Conservation (phyloP, 1,140 invertebrate species). For the Maconellicoccus hirsutus region DNA sequence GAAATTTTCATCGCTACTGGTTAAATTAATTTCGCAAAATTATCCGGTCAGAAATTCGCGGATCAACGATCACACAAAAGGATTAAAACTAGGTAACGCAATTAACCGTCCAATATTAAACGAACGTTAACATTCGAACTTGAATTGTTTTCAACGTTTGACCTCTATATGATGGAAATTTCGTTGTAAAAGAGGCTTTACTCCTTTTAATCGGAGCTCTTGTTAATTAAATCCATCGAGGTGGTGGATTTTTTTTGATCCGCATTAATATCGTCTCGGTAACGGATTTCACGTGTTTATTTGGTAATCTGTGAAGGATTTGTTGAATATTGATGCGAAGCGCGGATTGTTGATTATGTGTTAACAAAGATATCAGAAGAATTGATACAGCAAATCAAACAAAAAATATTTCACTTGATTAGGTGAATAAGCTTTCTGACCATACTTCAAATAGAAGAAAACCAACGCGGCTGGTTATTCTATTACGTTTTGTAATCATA, state of each 20-base stretch:
- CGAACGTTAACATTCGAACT: constrained; percentile 8
- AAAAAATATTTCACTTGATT: too few relatives aligned
- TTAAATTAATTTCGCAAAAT: constrained; percentile 19
- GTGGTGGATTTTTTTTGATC: not conserved
- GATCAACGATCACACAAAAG: constrained; percentile 18
- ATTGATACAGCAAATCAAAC: too few relatives aligned
- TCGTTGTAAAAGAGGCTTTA: not conserved
- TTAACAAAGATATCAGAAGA: too few relatives aligned
- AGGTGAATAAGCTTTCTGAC: too few relatives aligned
- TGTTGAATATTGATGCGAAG: too few relatives aligned
- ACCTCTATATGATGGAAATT: not conserved
- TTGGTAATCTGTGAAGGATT: not conserved
- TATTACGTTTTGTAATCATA: too few relatives aligned
- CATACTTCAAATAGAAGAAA: too few relatives aligned
- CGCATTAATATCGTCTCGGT: not conserved
- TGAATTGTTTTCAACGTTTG: not conserved
- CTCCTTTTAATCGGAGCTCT: not conserved
- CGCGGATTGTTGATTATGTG: too few relatives aligned
- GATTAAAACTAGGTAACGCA: constrained; percentile 17
- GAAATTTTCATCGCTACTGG: not conserved
- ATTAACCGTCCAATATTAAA: constrained; percentile 7
- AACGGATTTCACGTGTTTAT: not conserved
- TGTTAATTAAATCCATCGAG: not conserved
- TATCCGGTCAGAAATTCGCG: constrained; percentile 14
- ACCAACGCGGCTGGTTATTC: too few relatives aligned